Base-by-base conservation (phyloP, 1,140 invertebrate genomes). In the Nylanderia fulva region DNA sequence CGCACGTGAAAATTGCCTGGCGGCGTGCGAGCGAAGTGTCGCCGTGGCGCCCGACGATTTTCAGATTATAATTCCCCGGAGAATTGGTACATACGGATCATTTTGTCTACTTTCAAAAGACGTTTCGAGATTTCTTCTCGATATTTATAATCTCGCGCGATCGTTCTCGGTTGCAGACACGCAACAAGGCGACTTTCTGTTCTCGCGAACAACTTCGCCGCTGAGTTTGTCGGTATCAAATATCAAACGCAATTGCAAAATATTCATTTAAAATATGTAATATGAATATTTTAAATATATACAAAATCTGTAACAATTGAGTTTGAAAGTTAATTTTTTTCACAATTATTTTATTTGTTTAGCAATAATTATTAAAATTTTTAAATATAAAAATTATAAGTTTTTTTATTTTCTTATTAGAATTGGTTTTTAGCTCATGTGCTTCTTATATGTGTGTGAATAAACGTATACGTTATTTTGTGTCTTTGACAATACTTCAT, bases 1-100 rank as follows among this genome's bases (percentile, higher is more conserved):
- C 85, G 85, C 87, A 85, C 90, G 90, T 91, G 87, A 91, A 91
- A 91, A 91, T 90, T 90, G 85, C 89, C 83, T 74, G 84, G 18
- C 85, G 84, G 74, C 74, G 85, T 42, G 74, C 60, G 48, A 82
- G 60, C 45, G 64, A 48, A 56, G 72, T 69, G 83, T 58, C 52
- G 61, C 63, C 79, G n/a, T 13, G 58, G 39, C 63, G 54, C 69
- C 21, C 13, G 45, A 74, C 27, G 54, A 76, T 85, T 88, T 82
- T 56, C 86, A 88, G 61, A 63, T 63, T 69, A 39, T 61, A 75
- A 88, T 86, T 77, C 54, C 63, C 48, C 63, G 24, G 9, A 21
- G 36, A 72, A 33, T 85, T 75, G 63, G 69, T 82, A 64, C 83
- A 54, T 45, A 2, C 9, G 18, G 75, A 29, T 87, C 29, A 72